Percentiles rank a stretch among this genome's conserved stretches.
These are phyloP conservation scores for Carduelis carduelis DNA, from an alignment of 2,797 vertebrate species.

Conservation along the genomic window DNA sequence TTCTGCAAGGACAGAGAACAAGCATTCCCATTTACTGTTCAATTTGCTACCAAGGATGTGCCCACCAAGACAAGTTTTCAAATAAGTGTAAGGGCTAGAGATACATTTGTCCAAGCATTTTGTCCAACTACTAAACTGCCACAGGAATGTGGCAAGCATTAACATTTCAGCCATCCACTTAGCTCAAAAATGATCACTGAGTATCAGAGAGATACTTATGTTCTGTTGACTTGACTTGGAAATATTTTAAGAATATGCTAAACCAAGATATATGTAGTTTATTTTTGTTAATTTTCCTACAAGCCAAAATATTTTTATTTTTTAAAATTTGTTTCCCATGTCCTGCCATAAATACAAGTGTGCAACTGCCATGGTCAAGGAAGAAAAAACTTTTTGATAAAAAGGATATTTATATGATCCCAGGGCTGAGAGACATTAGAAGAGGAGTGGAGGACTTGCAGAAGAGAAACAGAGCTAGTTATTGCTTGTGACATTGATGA, in stretches of 20 bases:
- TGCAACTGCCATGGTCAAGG: background rate
- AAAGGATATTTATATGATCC: background rate
- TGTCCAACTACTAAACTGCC: background rate
- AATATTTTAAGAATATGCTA: background rate
- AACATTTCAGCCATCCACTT: background rate
- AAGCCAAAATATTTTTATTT: background rate
- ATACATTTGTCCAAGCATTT: background rate
- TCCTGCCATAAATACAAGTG: background rate
- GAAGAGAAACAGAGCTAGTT: background rate
- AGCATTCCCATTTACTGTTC: background rate
- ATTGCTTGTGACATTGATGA: background rate
- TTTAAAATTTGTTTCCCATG: background rate
- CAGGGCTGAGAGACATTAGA: background rate
- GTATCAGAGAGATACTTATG: background rate
- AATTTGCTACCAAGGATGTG: background rate
- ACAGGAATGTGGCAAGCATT: background rate
- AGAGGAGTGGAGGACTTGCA: background rate
- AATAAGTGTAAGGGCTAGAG: background rate
- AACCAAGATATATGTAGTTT: background rate
- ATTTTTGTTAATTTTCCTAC: background rate
- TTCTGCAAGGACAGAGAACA: rapidly evolving
- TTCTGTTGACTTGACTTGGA: background rate
- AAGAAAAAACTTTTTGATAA: background rate
- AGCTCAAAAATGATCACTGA: background rate
- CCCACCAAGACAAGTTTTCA: background rate